Base-by-base conservation (phyloP, 2,797 vertebrate genomes). In the Enteromius anoplus region DNA sequence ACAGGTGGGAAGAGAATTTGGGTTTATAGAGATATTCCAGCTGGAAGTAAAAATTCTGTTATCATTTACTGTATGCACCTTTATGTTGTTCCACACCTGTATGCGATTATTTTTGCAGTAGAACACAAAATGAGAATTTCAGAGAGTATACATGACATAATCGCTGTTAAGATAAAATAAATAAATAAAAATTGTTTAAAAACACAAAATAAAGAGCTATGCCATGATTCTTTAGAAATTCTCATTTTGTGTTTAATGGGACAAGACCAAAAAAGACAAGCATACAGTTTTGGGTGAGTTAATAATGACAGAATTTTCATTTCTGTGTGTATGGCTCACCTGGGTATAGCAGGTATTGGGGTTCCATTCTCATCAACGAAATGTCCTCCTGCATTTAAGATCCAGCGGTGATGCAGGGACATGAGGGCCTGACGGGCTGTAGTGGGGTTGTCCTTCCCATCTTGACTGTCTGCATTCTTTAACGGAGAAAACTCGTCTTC, bases 341-440 rank as follows among this genome's bases (percentile, higher is more conserved):
- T 96, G 82, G 97, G 98, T 81, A 99, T 99, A 85, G 96, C 97
- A 0, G 98, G 97, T 82, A 98, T 93, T 0, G 94, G 95, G 0
- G 94, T 96, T 77, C 97, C 96, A 0, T 98, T 99, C 89, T 98
- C 98, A 0, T 99, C 98, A 21, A 97, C 95, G 1, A 99, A 99
- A 91, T 98, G 96, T 0, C 97, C 98, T 0, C 97, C 97, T 0
- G 97, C 97, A 19, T 96, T 99, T 87, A 99, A 96, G 82, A 98
- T 96, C 98, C 98, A 99, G 91, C 98, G 96, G 88, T 98, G 98
- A 86, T 99, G 98, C 29, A 99, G 93, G 2, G 98, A 99, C 96
- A 97, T 95, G 84, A 99, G 91, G 21, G 97, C 93, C 0, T 98
- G 97, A 45, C 95, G 93, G 1, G 98, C 96, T 0, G 97, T 98